A percentile compares a stretch with the other conserved stretches of the same genome.
Conservation (phyloP, 2,888 invertebrate species). For the Callyntrura sp. region DNA sequence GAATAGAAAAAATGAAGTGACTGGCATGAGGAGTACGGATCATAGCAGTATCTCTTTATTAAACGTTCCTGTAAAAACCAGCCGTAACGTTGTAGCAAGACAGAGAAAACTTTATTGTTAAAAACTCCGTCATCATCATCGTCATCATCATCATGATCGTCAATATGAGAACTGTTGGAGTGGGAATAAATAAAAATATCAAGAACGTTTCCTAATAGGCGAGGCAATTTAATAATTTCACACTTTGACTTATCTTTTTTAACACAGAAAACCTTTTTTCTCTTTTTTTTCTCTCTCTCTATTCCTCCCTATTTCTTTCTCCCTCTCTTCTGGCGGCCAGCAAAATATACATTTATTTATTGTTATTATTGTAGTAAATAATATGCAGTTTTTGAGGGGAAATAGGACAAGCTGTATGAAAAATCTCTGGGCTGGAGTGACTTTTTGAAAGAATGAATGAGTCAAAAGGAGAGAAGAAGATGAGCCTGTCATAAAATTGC, state of each 20-base stretch:
- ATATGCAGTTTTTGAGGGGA: conserved; percentile 28
- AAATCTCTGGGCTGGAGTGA: no score
- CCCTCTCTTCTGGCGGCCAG: neutral
- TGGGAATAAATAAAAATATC: conserved; percentile 25
- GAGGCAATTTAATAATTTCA: conserved; percentile 63
- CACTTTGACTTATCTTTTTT: conserved; percentile 59
- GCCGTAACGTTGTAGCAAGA: no score
- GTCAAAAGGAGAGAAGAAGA: conserved; percentile 41
- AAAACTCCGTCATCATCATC: conserved; percentile 10
- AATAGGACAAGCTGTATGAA: neutral
- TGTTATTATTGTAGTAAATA: conserved; percentile 24
- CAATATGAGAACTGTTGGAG: conserved; percentile 4
- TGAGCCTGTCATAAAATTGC: conserved; percentile 50
- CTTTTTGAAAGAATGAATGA: conserved; percentile 34
- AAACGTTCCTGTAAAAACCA: no score
- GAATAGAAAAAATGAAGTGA: conserved; percentile 8
- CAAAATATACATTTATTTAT: conserved; percentile 38
- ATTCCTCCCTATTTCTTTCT: neutral
- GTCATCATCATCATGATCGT: neutral
- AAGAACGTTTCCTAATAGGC: conserved; percentile 5
- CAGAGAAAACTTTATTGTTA: conserved; percentile 15
- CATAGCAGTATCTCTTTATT: no score
- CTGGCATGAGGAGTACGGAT: neutral
- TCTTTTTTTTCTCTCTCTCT: neutral
- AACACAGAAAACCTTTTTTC: conserved; percentile 28